Evolutionary conservation across 2,113 vertebrate species (phyloP), one percentile per base, ranked within the genome.

Genomic region (Menidia beryllina): DNA sequence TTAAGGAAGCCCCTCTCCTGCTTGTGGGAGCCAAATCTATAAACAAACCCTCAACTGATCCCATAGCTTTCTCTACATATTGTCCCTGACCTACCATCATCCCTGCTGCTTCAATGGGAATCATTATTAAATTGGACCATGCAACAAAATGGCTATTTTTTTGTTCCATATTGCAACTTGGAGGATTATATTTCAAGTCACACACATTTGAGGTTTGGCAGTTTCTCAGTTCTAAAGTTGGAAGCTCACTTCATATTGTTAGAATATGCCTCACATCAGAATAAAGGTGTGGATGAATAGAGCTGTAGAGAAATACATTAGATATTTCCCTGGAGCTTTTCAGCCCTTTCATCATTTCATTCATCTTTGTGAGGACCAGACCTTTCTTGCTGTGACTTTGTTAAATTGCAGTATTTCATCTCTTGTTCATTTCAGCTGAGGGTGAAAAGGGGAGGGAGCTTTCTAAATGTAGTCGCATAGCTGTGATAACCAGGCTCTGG

Each of bases 401-500:
- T 89, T 87, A 49, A 53, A 76, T 81, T 85, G 84, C 71, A 77
- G 94, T 94, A 91, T 93, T 95, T 94, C 93, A 94, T 94, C 94
- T 93, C 95, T 94, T 95, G 95, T 95, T 94, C 94, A 93, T 93
- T 94, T 95, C 92, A 66, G 78, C 76, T 49, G 5, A 70, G 72
- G 86, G 81, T 82, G 83, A 85, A 78, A 83, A 72, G 68, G 77
- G 82, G 72, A 83, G 86, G 72, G 73, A 70, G 70, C 58, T 67
- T 64, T 89, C 65, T 85, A 88, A 87, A 90, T 86, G 86, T 84
- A 84, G 70, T 69, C 48, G 61, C 76, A 83, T 77, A 70, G 86
- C 86, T 79, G 84, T 79, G 88, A 91, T 93, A 90, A 91, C 87
- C 84, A 79, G 69, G 62, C 80, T 73, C 86, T 69, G 75, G 67